Evolutionary conservation across 2,113 vertebrate species (phyloP).

Genomic region (Thryonomys swinderianus): DNA sequence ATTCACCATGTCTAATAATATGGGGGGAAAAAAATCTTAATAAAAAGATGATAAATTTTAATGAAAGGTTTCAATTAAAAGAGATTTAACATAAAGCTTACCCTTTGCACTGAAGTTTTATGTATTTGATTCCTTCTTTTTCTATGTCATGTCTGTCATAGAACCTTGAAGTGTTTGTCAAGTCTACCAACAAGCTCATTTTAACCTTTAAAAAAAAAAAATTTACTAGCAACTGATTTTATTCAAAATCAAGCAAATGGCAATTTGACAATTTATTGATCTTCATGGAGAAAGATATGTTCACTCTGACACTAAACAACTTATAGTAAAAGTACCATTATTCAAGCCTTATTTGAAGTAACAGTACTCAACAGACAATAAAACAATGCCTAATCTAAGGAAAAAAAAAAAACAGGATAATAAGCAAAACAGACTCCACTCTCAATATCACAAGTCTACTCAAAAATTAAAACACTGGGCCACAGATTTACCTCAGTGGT

Average conservation of each 20-base stretch:
- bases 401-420: background rate
- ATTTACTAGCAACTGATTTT: slow-evolving; percentile 53
- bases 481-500: too few relatives aligned
- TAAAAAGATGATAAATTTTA: slow-evolving; percentile 6
- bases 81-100: slow-evolving; percentile 81
- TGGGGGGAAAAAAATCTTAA: slow-evolving; percentile 50
- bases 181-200: slow-evolving; percentile 97
- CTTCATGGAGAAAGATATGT: background rate
- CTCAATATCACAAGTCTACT: background rate
- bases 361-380: slow-evolving; percentile 23
- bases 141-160: slow-evolving; percentile 97
- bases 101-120: slow-evolving; percentile 98
- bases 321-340: background rate
- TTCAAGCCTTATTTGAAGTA: slow-evolving; percentile 9
- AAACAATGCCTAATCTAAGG: slow-evolving; percentile 23
- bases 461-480: slow-evolving; percentile 16
- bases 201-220: slow-evolving; percentile 90
- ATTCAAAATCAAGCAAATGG: slow-evolving; percentile 22
- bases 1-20: slow-evolving; percentile 93
- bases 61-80: slow-evolving; percentile 58
- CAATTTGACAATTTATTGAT: slow-evolving; percentile 8
- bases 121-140: slow-evolving; percentile 96
- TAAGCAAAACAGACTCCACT: slow-evolving; percentile 42
- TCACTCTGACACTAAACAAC: background rate
- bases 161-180: slow-evolving; percentile 98